Evolutionary conservation across 2,797 vertebrate genomes (phyloP), one percentile per base, ranked within the genome.

Genomic region (Microctenopoma lineatum): DNA sequence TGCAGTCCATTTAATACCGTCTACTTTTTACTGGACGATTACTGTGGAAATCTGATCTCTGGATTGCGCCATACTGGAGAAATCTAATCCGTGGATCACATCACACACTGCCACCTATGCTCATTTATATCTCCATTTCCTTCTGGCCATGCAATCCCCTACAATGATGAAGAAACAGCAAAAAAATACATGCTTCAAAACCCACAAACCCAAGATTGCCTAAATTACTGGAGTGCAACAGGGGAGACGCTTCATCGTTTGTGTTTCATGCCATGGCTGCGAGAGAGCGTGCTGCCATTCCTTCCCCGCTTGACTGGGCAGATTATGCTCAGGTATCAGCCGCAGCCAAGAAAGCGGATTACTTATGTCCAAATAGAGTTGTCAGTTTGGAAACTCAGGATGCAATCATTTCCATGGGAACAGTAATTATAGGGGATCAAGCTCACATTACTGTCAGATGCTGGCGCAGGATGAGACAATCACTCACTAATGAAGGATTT

Each of bases 241-340:
- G 62, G 66, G 66, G 68, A 71, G 83, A 80, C 66, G 80, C 80
- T 66, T 67, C 81, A 79, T 77, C 69, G 67, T 85, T 86, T 87
- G 84, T 75, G 70, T 83, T 83, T 88, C 69, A 66, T 66, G 72
- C 77, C 41, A 41, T 4, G 18, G 64, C 75, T 60, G 80, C 64
- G 59, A 78, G 75, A 67, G 79, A 78, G 80, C 77, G 38, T 47
- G 79, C 80, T 83, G 83, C 87, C 87, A 89, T 89, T 84, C 82
- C 80, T 88, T 84, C 64, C 64, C 86, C 73, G 90, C 87, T 90
- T 77, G 86, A 85, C 85, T 90, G 91, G 85, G 84, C 86, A 92
- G 92, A 93, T 94, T 93, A 92, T 92, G 89, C 89, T 92, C 90
- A 94, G 91, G 91, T 93, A 93, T 93, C 90, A 91, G 86, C 88